Conservation (phyloP, 1,140 invertebrate species). For the Bombus sibiricus region DNA sequence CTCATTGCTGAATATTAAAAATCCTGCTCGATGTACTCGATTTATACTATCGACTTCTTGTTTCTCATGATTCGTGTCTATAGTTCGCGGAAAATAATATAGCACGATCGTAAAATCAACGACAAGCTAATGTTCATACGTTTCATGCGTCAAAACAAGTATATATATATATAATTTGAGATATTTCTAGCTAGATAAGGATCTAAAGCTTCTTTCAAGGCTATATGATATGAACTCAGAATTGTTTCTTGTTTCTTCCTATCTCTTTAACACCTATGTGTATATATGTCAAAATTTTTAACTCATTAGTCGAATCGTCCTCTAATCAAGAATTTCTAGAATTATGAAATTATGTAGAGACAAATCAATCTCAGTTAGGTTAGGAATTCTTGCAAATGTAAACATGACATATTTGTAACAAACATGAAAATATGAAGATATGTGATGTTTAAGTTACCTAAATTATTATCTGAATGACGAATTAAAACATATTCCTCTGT, state of each 20-base stretch:
- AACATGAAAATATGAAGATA: neutral
- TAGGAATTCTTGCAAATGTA: neutral
- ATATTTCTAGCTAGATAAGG: neutral
- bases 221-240: neutral
- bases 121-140: neutral
- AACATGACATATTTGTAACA: neutral
- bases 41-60: neutral
- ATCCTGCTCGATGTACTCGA: neutral
- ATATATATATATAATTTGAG: neutral
- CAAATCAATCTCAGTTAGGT: neutral
- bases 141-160: neutral
- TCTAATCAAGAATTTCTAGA: neutral
- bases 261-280: too few relatives aligned
- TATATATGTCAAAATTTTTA: too few relatives aligned
- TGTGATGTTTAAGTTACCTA: neutral
- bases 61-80: too few relatives aligned
- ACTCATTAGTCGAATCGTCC: neutral
- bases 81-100: neutral
- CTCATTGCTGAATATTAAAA: constrained; percentile 12
- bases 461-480: too few relatives aligned
- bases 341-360: neutral
- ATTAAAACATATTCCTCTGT: too few relatives aligned
- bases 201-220: neutral
- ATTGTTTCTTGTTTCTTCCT: neutral
- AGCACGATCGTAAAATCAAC: neutral